Conservation (phyloP, 2,113 vertebrate species). For the Galemys pyrenaicus region DNA sequence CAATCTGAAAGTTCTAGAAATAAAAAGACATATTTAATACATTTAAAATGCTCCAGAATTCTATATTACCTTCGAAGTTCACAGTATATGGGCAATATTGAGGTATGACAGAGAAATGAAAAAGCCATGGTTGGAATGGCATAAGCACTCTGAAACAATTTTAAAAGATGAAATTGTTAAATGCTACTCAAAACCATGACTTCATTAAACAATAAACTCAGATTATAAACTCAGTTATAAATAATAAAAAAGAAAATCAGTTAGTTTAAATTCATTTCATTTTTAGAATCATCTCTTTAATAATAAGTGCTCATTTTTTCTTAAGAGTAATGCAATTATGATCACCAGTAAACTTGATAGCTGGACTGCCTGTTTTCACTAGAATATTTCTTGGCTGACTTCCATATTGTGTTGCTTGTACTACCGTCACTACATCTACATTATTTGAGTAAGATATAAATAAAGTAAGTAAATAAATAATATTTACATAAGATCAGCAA, state of each 20-base stretch:
- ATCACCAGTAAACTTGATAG: neutral
- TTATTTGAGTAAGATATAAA: conserved; percentile 43
- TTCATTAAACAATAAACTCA: conserved; percentile 40
- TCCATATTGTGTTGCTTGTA: neutral
- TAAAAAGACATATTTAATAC: conserved; percentile 9
- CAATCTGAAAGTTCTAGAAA: neutral
- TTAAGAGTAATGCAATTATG: neutral
- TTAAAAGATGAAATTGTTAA: conserved; percentile 55
- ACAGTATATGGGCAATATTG: conserved; percentile 96
- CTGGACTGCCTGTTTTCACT: neutral
- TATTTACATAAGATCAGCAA: conserved; percentile 34
- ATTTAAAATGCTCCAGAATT: conserved; percentile 21
- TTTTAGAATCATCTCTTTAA: conserved; percentile 36
- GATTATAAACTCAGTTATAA: no score
- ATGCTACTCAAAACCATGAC: conserved; percentile 2
- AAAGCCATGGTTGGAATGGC: conserved; percentile 98
- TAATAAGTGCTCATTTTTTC: neutral
- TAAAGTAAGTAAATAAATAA: conserved; percentile 35
- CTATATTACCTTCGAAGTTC: conserved; percentile 90
- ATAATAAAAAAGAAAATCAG: neutral
- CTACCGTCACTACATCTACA: neutral
- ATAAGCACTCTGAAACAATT: conserved; percentile 91
- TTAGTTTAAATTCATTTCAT: conserved; percentile 27
- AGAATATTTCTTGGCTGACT: conserved; percentile 23
- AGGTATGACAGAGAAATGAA: conserved; percentile 98